Conservation (phyloP, 2,888 invertebrate genomes). For the Nomada flava region DNA sequence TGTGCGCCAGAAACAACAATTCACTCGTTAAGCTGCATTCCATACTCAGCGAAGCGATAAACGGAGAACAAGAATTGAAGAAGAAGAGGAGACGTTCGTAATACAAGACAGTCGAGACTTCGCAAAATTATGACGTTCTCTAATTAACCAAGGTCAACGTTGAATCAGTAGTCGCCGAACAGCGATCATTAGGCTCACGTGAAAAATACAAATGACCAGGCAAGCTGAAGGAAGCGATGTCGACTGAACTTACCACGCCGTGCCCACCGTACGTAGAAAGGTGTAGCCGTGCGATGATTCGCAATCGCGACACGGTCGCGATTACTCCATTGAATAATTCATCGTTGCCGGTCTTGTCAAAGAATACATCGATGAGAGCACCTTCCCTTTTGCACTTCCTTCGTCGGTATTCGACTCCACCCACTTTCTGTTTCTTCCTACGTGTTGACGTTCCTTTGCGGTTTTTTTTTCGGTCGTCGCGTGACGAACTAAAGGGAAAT, state of each 20-base stretch:
- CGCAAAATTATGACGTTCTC: constrained; percentile 43
- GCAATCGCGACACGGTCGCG: constrained; percentile 81
- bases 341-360: constrained; percentile 81
- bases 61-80: background rate
- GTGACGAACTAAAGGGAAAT: constrained; percentile 49
- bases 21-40: background rate
- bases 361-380: constrained; percentile 72
- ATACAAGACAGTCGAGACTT: background rate
- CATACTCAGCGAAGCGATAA: background rate
- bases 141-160: constrained; percentile 67
- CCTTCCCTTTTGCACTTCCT: constrained; percentile 58
- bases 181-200: constrained; percentile 59
- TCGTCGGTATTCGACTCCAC: constrained; percentile 58
- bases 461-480: background rate
- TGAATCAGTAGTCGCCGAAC: constrained; percentile 64
- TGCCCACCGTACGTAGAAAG: constrained; percentile 50
- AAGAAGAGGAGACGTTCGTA: background rate
- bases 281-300: constrained; percentile 70
- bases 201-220: constrained; percentile 61
- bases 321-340: constrained; percentile 82
- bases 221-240: constrained; percentile 32
- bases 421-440: constrained; percentile 33
- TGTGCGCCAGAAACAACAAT: background rate
- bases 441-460: constrained; percentile 1
- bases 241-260: constrained; percentile 29